Evolutionary conservation across 2,888 invertebrate species (phyloP).

Genomic region (Lochmaea capreae): DNA sequence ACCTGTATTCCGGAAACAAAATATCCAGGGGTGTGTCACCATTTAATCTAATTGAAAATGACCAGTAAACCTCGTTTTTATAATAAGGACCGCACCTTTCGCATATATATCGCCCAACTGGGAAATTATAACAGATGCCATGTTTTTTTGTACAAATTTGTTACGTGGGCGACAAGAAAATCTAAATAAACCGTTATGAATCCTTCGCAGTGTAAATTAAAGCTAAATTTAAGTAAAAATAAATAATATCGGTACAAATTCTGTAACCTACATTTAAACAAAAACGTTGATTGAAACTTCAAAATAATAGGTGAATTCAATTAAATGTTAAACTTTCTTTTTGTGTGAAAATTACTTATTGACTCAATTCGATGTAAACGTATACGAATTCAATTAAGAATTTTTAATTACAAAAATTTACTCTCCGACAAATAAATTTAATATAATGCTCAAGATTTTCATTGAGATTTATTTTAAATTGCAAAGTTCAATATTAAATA

Average conservation of each 20-base stretch:
- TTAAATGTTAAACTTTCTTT: constrained; percentile 21
- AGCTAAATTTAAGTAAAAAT: too few species aligned
- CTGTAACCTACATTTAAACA: too few species aligned
- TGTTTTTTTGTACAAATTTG: constrained; percentile 55
- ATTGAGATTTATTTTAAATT: too few species aligned
- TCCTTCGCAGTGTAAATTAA: constrained; percentile 14
- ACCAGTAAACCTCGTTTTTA: constrained; percentile 49
- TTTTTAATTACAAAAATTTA: constrained; percentile 25
- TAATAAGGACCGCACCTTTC: constrained; percentile 56
- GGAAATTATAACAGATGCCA: constrained; percentile 60
- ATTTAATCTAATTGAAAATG: constrained; percentile 28
- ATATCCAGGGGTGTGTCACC: constrained; percentile 9
- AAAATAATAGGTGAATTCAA: too few species aligned
- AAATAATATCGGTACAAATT: too few species aligned
- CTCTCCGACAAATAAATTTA: background rate
- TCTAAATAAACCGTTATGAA: constrained; percentile 46
- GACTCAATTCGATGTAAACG: constrained; percentile 8
- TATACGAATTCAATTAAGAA: constrained; percentile 24
- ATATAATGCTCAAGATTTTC: too few species aligned
- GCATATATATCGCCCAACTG: constrained; percentile 51
- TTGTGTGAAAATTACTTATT: constrained; percentile 49
- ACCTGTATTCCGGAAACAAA: background rate
- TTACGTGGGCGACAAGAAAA: constrained; percentile 45
- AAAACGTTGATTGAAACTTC: too few species aligned
- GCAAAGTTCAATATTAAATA: too few species aligned